These are phyloP conservation scores for Lysandra coridon DNA, from an alignment of 2,888 invertebrate species.

Conservation along the genomic window DNA sequence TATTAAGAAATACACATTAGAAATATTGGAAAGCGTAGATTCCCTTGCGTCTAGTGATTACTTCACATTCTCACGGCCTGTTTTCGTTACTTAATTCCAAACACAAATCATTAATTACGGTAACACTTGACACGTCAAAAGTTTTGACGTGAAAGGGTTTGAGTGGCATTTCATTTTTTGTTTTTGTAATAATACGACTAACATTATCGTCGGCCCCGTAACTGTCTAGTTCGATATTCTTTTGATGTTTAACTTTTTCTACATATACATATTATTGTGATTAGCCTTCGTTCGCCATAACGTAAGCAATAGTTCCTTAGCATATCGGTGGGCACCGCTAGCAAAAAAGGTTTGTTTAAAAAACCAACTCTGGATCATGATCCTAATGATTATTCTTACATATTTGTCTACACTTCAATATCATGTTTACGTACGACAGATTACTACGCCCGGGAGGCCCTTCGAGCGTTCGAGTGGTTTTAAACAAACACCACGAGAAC, in stretches of 20 bases:
- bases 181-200: conserved; percentile 6
- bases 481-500: conserved; percentile 68
- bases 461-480: conserved; percentile 69
- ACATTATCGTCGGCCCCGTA: background rate
- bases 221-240: background rate
- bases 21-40: conserved; percentile 2
- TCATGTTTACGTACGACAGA: conserved; percentile 13
- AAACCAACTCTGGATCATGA: conserved; percentile 14
- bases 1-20: conserved; percentile 1
- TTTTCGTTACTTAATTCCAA: conserved; percentile 21
- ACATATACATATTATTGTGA: background rate
- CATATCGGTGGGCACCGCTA: background rate
- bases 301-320: background rate
- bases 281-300: background rate
- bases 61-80: conserved; percentile 17
- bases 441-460: conserved; percentile 29
- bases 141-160: conserved; percentile 10
- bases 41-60: conserved; percentile 7
- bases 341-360: conserved; percentile 1
- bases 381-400: conserved; percentile 22
- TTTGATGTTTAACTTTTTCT: background rate
- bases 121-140: conserved; percentile 23
- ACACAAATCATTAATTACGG: conserved; percentile 17
- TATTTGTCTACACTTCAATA: conserved; percentile 25
- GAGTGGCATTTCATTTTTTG: conserved; percentile 16